Evolutionary conservation across 1,140 invertebrate species (phyloP), one percentile per base, ranked within the genome.

Genomic region (Neuroterus valhalla): DNA sequence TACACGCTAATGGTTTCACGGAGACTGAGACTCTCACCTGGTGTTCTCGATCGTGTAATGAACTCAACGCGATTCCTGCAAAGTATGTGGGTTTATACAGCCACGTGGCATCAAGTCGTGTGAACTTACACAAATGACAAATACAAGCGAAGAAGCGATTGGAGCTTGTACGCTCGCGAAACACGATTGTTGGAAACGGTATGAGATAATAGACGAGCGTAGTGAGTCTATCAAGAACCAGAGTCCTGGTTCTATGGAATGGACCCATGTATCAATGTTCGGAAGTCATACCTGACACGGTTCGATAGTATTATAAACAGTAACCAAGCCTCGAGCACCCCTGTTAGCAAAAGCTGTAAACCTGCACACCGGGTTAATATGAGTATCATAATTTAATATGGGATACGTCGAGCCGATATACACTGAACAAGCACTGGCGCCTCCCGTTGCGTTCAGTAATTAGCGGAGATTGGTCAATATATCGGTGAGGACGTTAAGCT

Each of bases 311-410:
- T 62, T 62, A 62, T 26, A 62, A 62, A 31, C 15, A 31, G 21
- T 31, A 15, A 62, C 52, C 52, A 8, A 31, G 50, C 50, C 21
- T 19, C 6, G 12, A 52, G 23, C 52, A n/a, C 26, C 12, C 21
- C 52, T 12, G 21, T 62, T 62, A 62, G 26, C 52, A 62, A 14
- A 15, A 38, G 62, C n/a, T 23, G 48, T 8, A 11, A 68, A 17
- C 66, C 43, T 42, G 50, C n/a, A 69, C 72, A 55, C 17, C 43
- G 68, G 38, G 76, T 70, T 74, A 74, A 78, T 78, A 71, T 70
- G 42, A 68, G 68, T 68, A 75, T 75, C 70, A 72, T 75, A 75
- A 78, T 75, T 78, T 78, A 73, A 78, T 75, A 78, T 70, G 69
- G 70, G 43, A 67, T 62, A 72, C 66, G 48, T 62, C 70, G 45